phyloP scores from a whole-genome alignment of 1,140 invertebrate genomes.

The Adelges cooleyi region DNA sequence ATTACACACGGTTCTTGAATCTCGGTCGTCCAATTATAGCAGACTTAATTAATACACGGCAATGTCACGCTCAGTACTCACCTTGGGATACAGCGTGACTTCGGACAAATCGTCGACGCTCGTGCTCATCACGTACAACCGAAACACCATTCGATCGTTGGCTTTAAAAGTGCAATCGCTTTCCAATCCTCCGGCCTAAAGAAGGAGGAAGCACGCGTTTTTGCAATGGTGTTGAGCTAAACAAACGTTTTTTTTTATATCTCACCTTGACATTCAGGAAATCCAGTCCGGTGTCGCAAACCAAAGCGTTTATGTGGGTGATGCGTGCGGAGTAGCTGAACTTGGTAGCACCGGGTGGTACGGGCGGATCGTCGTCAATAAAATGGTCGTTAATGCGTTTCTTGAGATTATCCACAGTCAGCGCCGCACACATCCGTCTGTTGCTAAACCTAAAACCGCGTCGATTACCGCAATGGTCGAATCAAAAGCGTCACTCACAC shows the following conservation, averaged over 20 bases:
- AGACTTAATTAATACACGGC: neutral
- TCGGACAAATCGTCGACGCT: slow-evolving; percentile 60
- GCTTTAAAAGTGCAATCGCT: slow-evolving; percentile 63
- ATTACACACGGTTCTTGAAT: too few species aligned
- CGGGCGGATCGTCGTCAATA: slow-evolving; percentile 46
- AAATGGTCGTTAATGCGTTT: neutral
- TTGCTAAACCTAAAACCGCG: neutral
- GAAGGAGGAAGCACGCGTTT: neutral
- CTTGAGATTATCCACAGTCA: neutral
- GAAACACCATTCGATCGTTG: slow-evolving; percentile 64
- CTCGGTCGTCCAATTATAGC: neutral
- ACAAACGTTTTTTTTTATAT: neutral
- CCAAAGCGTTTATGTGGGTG: slow-evolving; percentile 46
- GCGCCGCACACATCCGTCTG: neutral
- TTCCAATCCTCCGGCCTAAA: slow-evolving; percentile 48
- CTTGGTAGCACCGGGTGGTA: slow-evolving; percentile 61
- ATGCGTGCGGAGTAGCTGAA: slow-evolving; percentile 61
- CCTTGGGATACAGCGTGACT: slow-evolving; percentile 64
- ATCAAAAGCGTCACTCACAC: too few species aligned
- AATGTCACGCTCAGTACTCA: slow-evolving; percentile 36
- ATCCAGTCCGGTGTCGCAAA: slow-evolving; percentile 59
- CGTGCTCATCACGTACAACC: slow-evolving; percentile 53
- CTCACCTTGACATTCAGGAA: slow-evolving; percentile 50
- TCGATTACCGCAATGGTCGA: too few species aligned
- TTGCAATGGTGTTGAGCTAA: neutral